Conservation (phyloP, 2,113 vertebrate genomes). For the Isichthys henryi region DNA sequence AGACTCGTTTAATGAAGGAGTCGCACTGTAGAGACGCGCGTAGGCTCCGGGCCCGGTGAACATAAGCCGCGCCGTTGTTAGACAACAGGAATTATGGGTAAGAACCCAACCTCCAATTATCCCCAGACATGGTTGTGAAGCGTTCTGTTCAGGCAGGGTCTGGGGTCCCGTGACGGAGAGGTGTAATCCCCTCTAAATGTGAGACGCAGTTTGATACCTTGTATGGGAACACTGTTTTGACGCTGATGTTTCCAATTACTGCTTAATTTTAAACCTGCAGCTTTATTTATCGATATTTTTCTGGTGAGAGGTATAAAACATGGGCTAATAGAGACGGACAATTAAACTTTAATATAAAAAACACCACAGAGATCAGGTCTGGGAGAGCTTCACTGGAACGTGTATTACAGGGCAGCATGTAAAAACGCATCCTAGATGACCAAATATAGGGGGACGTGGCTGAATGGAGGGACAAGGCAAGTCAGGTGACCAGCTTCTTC, state of each 20-base stretch:
- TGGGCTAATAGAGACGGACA: neutral
- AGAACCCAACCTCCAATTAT: conserved; percentile 40
- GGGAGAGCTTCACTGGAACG: neutral
- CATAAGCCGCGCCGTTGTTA: conserved; percentile 34
- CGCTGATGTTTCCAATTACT: conserved; percentile 37
- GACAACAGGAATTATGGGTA: conserved; percentile 30
- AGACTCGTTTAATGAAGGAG: conserved; percentile 25
- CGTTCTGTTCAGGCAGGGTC: conserved; percentile 36
- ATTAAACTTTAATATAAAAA: conserved; percentile 1
- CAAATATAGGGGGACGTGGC: neutral
- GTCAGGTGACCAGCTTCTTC: neutral
- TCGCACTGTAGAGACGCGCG: neutral
- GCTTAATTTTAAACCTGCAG: conserved; percentile 27
- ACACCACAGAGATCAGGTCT: neutral
- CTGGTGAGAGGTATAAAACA: neutral
- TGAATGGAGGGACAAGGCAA: neutral
- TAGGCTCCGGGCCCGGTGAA: neutral
- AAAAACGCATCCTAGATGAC: neutral
- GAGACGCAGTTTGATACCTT: conserved; percentile 26
- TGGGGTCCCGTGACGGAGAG: conserved; percentile 38
- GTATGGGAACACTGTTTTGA: conserved; percentile 31
- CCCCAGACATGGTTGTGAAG: conserved; percentile 30
- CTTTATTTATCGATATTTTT: neutral
- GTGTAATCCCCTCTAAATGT: conserved; percentile 36
- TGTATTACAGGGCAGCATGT: neutral